Base-by-base conservation (phyloP, 2,888 invertebrate species). In the Oxystoma pomonae region DNA sequence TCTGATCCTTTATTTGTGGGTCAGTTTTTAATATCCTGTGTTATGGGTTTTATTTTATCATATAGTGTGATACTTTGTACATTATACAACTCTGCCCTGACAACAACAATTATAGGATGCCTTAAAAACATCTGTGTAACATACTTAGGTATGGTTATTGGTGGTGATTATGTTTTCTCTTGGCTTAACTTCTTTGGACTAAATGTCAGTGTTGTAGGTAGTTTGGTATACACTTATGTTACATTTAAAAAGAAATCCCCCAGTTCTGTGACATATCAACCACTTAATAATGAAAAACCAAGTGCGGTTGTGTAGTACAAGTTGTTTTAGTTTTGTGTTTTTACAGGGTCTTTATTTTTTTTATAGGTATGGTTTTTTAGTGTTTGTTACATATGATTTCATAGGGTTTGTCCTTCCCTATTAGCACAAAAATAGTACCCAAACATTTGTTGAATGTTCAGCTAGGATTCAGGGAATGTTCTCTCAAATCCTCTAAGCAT, bases 51-150 rank as follows among this genome's bases (percentile, higher is more conserved):
- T 79, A 83, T 99, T 57, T 83, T 99, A 59, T 94, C 94, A 55
- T 98, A 97, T 79, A 94, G 96, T 77, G 93, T 96, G 16, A 92
- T 99, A 74, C 80, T 98, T 53, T 99, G 99, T 81, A 99, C 98
- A 0, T 90, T 92, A 73, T 89, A 93, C 79, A 99, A 99, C 81
- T 98, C 98, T 63, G 98, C 99, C n/a, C 83, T 99, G 57, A 99
- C 99, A 0, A 99, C 99, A 0, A 97, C 98, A 2, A 97, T 99
- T 65, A 94, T 99, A 69, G 99, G 99, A 2, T 98, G 98, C 75
- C 84, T 99, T 61, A 99, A 99, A 83, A 99, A 99, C 82, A 92
- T 99, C 71, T 87, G 96, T 71, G 94, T 99, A 1, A 99, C 99
- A 0, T 99, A 99, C 81, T 83, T 96, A 68, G 98, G 98, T 21